Conservation (phyloP, 2,888 invertebrate species). For the Rhodophaea formosa region DNA sequence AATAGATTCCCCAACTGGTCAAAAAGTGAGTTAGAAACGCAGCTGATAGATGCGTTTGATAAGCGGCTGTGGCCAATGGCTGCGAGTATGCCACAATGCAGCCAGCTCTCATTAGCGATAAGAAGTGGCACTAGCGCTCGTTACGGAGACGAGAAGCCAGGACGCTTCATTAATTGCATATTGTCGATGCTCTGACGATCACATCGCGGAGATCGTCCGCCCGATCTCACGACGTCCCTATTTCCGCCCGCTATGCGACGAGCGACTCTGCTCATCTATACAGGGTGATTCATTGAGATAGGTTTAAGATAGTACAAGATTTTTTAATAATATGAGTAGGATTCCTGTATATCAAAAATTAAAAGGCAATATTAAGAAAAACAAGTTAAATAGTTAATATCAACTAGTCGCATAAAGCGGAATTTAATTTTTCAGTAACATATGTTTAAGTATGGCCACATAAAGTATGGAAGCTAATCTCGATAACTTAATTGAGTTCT, state of each 20-base stretch:
- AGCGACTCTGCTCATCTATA: background rate
- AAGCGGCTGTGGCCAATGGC: constrained; percentile 18
- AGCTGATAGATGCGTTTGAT: constrained; percentile 22
- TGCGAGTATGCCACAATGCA: constrained; percentile 50
- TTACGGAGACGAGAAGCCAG: constrained; percentile 55
- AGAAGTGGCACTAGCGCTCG: constrained; percentile 54
- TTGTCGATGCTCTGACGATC: constrained; percentile 59
- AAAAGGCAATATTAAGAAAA: too few relatives aligned
- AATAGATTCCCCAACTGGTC: background rate
- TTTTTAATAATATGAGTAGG: too few relatives aligned
- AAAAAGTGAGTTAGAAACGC: constrained; percentile 3
- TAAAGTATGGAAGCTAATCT: background rate
- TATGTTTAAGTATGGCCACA: background rate
- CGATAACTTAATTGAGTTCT: background rate
- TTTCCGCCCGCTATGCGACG: constrained; percentile 33
- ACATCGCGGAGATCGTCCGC: constrained; percentile 51
- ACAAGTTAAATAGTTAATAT: too few relatives aligned
- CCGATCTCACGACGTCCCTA: constrained; percentile 54
- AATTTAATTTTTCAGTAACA: background rate
- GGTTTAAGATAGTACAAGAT: background rate
- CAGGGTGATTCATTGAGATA: background rate
- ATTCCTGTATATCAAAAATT: too few relatives aligned
- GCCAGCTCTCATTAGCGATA: constrained; percentile 63
- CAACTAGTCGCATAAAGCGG: too few relatives aligned
- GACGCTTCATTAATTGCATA: constrained; percentile 69